Evolutionary conservation across 2,113 vertebrate genomes (phyloP).

Genomic region (Carlito syrichta): DNA sequence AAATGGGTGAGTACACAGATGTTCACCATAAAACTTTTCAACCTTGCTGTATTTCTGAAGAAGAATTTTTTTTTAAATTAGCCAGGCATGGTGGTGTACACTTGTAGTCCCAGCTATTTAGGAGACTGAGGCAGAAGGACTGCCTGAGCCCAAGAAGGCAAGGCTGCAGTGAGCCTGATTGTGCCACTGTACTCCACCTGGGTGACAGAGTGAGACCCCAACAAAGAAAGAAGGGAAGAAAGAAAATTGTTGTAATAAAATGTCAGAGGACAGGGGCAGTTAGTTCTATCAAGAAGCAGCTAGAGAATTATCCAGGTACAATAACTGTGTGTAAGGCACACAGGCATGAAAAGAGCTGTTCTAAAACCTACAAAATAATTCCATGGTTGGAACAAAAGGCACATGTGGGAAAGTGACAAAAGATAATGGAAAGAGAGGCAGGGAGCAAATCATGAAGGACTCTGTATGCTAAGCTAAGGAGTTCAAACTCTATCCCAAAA

Average conservation of each 20-base stretch:
- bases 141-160: too few relatives aligned
- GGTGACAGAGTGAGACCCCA: too few relatives aligned
- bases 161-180: too few relatives aligned
- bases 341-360: neutral
- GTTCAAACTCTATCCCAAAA: neutral
- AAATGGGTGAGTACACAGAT: neutral
- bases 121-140: too few relatives aligned
- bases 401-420: neutral
- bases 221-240: too few relatives aligned
- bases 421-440: neutral
- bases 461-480: neutral
- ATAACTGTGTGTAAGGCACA: neutral
- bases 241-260: neutral
- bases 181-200: too few relatives aligned
- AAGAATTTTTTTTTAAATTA: too few relatives aligned
- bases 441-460: neutral
- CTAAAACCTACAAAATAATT: neutral
- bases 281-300: neutral
- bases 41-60: neutral
- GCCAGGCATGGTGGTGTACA: too few relatives aligned
- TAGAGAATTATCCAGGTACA: neutral
- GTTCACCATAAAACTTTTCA: neutral
- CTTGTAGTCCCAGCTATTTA: too few relatives aligned
- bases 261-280: accelerated
- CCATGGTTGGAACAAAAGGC: neutral